Base-by-base conservation (phyloP, 2,797 vertebrate species). In the Chiroxiphia lanceolata region DNA sequence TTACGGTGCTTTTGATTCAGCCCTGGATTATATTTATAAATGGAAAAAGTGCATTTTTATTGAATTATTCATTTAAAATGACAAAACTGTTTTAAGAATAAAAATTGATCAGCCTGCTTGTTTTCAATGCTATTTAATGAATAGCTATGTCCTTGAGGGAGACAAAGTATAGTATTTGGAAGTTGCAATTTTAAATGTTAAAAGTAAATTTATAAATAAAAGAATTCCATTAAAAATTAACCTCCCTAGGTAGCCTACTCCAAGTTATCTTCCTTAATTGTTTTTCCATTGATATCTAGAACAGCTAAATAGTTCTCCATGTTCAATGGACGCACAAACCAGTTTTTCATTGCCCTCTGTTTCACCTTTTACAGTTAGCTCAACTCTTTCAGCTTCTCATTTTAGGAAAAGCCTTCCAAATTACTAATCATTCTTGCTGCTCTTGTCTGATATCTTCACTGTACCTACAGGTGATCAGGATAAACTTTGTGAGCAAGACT, bases 51-150 rank as follows among this genome's bases (percentile, higher is more conserved):
- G 57, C 16, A 42, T 91, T 89, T 94, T 91, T 42, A 87, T 69
- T 93, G 84, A 95, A 90, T 96, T 94, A 94, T 94, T 94, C 5
- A 93, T 94, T 80, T 75, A 18, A 81, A 89, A 81, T 75, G 4
- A 75, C 77, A 85, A 91, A 54, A 71, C 27, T 69, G 15, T 88
- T 91, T 83, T 59, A 85, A 85, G 71, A 92, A 92, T 69, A 86
- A 78, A 89, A 94, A 86, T 51, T 67, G 11, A 76, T 86, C 87
- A 54, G 27, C 34, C 6, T 11, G 33, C n/a, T 81, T 85, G 25
- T 61, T 92, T 96, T 79, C 71, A 78, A 83, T 81, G 17, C 36
- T 78, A 29, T 80, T 75, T 92, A 85, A 81, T 81, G 54, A 81
- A 36, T 56, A 94, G 44, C 40, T 81, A 11, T 45, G 36, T 83